These are phyloP conservation scores for Hybognathus amarus DNA, from an alignment of 2,797 vertebrate genomes.

Conservation along the genomic window DNA sequence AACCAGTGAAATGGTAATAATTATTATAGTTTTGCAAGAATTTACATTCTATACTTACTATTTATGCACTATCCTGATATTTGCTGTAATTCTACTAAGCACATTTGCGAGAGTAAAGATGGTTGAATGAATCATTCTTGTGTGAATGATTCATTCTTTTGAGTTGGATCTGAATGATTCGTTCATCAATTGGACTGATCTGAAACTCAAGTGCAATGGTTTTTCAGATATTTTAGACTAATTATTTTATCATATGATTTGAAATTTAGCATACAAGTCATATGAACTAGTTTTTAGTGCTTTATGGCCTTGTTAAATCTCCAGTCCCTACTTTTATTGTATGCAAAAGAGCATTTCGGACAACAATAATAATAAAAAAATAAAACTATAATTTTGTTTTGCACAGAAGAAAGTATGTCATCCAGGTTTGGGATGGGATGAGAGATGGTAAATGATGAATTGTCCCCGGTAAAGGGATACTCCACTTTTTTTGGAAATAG, in stretches of 20 bases:
- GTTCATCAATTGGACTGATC: not conserved
- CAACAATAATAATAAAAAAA: not conserved
- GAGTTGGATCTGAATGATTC: slow-evolving; percentile 3
- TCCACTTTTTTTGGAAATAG: too few relatives aligned
- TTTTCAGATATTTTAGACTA: not conserved
- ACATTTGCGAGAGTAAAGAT: not conserved
- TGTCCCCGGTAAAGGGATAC: too few relatives aligned
- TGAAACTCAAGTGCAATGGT: not conserved
- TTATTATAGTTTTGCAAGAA: not conserved
- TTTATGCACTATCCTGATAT: not conserved
- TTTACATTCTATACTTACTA: not conserved
- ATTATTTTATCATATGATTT: not conserved
- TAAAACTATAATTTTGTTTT: not conserved
- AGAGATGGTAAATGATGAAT: not conserved
- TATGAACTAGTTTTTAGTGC: not conserved
- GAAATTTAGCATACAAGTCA: not conserved
- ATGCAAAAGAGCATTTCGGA: not conserved
- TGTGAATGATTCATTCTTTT: not conserved
- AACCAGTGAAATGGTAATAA: not conserved
- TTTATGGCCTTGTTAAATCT: not conserved
- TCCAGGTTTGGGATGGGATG: not conserved
- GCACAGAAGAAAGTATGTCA: not conserved
- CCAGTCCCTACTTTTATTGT: not conserved
- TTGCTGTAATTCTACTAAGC: not conserved
- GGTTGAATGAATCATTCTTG: not conserved